These are phyloP conservation scores for Schizopygopsis malacanthus DNA, from an alignment of 2,797 vertebrate genomes.

Conservation along the genomic window DNA sequence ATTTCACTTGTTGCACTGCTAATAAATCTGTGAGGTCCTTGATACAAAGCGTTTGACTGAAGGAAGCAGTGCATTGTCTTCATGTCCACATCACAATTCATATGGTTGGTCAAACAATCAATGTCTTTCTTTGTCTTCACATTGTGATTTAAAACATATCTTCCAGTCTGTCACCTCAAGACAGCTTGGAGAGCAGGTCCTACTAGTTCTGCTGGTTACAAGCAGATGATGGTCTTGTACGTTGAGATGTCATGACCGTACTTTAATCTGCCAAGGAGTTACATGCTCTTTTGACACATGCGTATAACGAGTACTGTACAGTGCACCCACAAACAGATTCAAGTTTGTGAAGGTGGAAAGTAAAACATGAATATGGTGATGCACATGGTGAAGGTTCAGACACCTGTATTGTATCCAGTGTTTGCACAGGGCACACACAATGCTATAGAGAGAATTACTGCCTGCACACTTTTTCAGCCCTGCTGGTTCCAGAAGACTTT, in stretches of 20 bases:
- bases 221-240: background rate
- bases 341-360: background rate
- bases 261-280: background rate
- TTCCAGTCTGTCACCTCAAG: background rate
- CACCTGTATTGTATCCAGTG: background rate
- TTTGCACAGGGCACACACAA: background rate
- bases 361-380: background rate
- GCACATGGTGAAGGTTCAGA: background rate
- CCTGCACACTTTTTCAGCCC: no score
- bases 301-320: background rate
- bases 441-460: no score
- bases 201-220: background rate
- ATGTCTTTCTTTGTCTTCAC: background rate
- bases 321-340: background rate
- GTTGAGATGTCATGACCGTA: constrained; percentile 6
- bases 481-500: no score
- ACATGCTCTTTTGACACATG: constrained; percentile 12
- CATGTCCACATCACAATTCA: background rate
- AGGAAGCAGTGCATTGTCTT: background rate
- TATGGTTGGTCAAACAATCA: background rate
- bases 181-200: background rate
- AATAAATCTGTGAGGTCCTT: background rate
- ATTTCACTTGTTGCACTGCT: background rate
- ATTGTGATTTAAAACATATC: background rate
- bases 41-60: no score